Evolutionary conservation across 2,797 vertebrate species (phyloP), one percentile per base, ranked within the genome.

Genomic region (Acestrorhynchus altus): DNA sequence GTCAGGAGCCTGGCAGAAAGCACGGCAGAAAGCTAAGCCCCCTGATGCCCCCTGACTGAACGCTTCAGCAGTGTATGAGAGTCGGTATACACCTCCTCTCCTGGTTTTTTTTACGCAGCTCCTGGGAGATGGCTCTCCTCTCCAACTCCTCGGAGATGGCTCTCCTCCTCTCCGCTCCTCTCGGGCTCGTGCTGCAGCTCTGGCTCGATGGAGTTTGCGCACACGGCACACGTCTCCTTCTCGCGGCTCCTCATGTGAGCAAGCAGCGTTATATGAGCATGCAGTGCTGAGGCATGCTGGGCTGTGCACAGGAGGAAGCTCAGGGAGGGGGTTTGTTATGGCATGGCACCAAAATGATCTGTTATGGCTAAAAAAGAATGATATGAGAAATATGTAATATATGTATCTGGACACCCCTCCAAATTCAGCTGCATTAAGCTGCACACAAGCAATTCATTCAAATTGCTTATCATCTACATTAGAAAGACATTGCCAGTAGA

Each of bases 1-100:
- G 83, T 88, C 87, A 88, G 89, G 78, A 76, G 71, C 85, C 87
- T 57, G 54, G 85, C 87, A 5, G 54, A 26, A 57, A 57, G 22
- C 54, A 57, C 54, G 54, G n/a, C n/a, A n/a, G 24, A 26, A 57
- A 57, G 24, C 54, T 28, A 16, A 57, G 54, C 54, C 24, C 57
- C 56, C 49, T n/a, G 49, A 51, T 51, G 4, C 49, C 8, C 57
- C 57, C 28, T 60, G 15, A 35, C 13, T 31, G 56, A 28, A 59
- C 56, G 56, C 24, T 56, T 26, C 11, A 26, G 24, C 22, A 26
- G 13, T 13, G 54, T 56, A 2, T 20, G 18, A 8, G n/a, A 9
- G 51, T n/a, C 11, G 13, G 22, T 13, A n/a, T n/a, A 4, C 54
- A 26, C 54, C 54, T 24, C 56, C 56, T 28, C 52, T 24, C 20